A percentile compares a stretch with the other conserved stretches of the same genome.
These are phyloP conservation scores for Distichodus sexfasciatus DNA, from an alignment of 2,797 vertebrate species.

Conservation along the genomic window DNA sequence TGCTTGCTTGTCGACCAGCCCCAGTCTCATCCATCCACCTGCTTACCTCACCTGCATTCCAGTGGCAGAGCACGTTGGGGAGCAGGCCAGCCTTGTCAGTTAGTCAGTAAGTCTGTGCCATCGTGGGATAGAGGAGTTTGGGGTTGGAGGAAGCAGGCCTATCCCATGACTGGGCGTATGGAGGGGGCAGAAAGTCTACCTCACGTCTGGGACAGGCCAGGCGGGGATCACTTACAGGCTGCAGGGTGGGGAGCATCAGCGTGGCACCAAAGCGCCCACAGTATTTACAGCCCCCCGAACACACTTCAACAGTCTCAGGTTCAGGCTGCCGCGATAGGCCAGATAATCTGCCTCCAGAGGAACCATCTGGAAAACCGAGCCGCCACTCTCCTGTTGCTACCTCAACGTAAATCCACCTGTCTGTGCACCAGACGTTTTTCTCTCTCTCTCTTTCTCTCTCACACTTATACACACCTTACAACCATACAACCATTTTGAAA, in stretches of 20 bases:
- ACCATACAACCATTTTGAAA: background rate
- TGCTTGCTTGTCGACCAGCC: too few species aligned
- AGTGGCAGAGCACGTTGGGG: constrained; percentile 51
- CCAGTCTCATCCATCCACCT: too few species aligned
- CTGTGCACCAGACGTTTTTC: constrained; percentile 22
- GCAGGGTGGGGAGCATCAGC: constrained; percentile 77
- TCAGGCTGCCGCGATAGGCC: constrained; percentile 75
- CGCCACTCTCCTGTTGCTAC: constrained; percentile 44
- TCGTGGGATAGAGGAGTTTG: constrained; percentile 53
- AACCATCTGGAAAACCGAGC: constrained; percentile 76
- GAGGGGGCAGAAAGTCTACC: constrained; percentile 71
- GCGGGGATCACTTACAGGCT: constrained; percentile 77
- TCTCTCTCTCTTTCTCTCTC: constrained; percentile 39
- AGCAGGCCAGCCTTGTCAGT: constrained; percentile 66
- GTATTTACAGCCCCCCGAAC: constrained; percentile 54
- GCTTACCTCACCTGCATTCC: constrained; percentile 67
- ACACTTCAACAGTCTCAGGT: constrained; percentile 80
- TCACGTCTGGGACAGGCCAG: constrained; percentile 68
- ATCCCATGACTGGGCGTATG: constrained; percentile 50
- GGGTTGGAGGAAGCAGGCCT: constrained; percentile 56
- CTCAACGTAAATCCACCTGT: constrained; percentile 46
- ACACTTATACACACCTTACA: background rate
- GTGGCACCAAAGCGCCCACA: constrained; percentile 76
- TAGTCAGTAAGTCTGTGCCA: constrained; percentile 73
- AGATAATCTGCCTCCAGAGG: constrained; percentile 79